Percentiles rank a stretch among this genome's conserved stretches.
Evolutionary conservation across 2,113 vertebrate genomes (phyloP).

Genomic region (Aleadryas rufinucha): DNA sequence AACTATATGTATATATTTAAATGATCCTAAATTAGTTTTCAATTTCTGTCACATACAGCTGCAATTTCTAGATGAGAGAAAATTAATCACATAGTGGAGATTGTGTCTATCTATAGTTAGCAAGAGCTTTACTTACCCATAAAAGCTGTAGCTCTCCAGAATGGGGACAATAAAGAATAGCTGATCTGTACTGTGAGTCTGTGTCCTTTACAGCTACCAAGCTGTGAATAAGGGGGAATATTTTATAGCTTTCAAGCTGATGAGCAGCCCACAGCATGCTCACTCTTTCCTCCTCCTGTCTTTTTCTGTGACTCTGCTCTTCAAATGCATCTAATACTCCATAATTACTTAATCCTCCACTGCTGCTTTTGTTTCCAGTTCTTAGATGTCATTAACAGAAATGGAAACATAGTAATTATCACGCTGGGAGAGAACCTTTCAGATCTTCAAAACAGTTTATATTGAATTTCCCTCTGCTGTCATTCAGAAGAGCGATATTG

Average conservation of each 20-base stretch:
- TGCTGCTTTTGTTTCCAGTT: conserved; percentile 48
- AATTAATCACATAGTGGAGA: not conserved
- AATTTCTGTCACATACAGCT: not conserved
- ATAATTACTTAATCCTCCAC: conserved; percentile 73
- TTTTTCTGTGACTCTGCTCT: conserved; percentile 62
- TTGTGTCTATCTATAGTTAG: conserved; percentile 30
- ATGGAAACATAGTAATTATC: conserved; percentile 42
- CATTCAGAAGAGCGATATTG: not conserved
- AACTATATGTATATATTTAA: not conserved
- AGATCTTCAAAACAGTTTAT: conserved; percentile 8
- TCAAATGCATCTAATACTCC: conserved; percentile 65
- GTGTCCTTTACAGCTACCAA: conserved; percentile 49
- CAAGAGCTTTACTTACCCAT: conserved; percentile 70
- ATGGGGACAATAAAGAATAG: conserved; percentile 7
- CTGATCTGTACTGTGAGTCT: conserved; percentile 2
- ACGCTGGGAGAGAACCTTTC: not conserved
- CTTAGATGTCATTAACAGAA: conserved; percentile 56
- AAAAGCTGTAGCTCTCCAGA: conserved; percentile 51
- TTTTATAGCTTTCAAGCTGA: conserved; percentile 33
- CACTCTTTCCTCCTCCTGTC: conserved; percentile 2
- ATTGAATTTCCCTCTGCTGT: not conserved
- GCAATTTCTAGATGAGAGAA: not conserved
- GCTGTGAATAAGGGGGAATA: conserved; percentile 34
- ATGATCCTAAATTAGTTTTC: not conserved
- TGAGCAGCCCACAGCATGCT: conserved; percentile 27